Evolutionary conservation across 2,113 vertebrate genomes (phyloP), one percentile per base, ranked within the genome.

Genomic region (Heterocephalus glaber): DNA sequence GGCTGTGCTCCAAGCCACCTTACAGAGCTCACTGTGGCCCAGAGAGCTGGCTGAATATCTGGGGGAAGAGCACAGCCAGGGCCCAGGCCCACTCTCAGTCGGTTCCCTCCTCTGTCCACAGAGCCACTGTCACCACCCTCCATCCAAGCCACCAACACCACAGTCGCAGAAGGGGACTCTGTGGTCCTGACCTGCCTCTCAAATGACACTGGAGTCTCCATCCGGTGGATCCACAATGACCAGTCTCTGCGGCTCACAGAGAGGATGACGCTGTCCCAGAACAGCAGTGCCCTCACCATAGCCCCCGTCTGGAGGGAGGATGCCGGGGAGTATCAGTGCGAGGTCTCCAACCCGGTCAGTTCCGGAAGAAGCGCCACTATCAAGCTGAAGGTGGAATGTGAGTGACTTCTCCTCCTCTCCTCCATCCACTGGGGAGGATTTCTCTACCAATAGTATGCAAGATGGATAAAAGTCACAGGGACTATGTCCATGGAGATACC

Each of bases 211-310:
- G 74, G 44, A 47, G 44, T 76, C 74, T 76, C 74, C 28, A 49
- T 30, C 72, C 44, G 26, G 41, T 76, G 72, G 72, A 28, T 76
- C 41, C 44, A 26, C 6, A 41, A 88, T 1, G 11, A 10, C n/a
- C 7, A 81, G n/a, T 26, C 0, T 12, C 30, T 97, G 12, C 16
- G 0, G 22, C 0, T 66, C 56, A 19, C 56, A 0, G 47, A 95
- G 3, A 89, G 61, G 41, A 95, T 81, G 35, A 10, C 13, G 8
- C 41, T 94, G 13, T 88, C 93, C 41, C 1, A 2, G 7, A 33
- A 44, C 47, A 83, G 72, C 12, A 80, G 70, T 47, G 74, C 11
- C 38, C 89, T 97, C 58, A 60, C 70, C 89, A 95, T 95, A 33
- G 9, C 49, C 19, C 58, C 77, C 0, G 6, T 95, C 30, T 58